Base-by-base conservation (phyloP, 1,140 invertebrate genomes). In the Eupristina koningsbergeri region DNA sequence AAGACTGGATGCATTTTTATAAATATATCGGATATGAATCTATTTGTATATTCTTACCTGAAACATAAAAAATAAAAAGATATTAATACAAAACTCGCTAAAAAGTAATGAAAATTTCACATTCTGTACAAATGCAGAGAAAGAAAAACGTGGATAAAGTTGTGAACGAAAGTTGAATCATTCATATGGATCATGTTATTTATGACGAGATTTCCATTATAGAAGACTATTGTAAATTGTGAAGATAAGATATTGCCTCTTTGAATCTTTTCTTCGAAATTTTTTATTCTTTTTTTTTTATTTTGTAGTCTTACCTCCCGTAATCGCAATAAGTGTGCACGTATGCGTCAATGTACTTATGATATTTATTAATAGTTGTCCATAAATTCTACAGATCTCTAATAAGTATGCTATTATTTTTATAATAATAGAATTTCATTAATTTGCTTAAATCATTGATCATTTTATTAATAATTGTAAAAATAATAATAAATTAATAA, bases 61-160 rank as follows among this genome's bases (percentile, higher is more conserved):
- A 19, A 84, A 84, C 58, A 80, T 17, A 75, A 31, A 64, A 75
- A 80, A n/a, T 1, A 50, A 34, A 69, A 47, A 73, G 69, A 67
- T 19, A 47, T 80, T 84, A 84, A 80, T 84, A 67, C 41, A 34
- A 53, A 19, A 63, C 31, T 61, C 22, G 34, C 71, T 83, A 41
- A 83, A 63, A 83, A 79, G 36, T 84, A 63, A 84, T 79, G 82
- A 74, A 84, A 84, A 64, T 79, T 50, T 67, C 41, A 34, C n/a
- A n/a, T n/a, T 5, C 17, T 34, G 2, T 41, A n/a, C n/a, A n/a
- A 19, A 50, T 50, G n/a, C n/a, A 8, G 1, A 11, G n/a, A 22
- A 26, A 17, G 58, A 31, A 64, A 31, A 76, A 17, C 39, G 17
- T 22, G 26, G 5, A 36, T 29, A 1, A 53, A 50, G 47, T 26